A percentile compares a stretch with the other conserved stretches of the same genome.
phyloP scores from a whole-genome alignment of 2,888 invertebrate species.

The Parthenolecanium corni region DNA sequence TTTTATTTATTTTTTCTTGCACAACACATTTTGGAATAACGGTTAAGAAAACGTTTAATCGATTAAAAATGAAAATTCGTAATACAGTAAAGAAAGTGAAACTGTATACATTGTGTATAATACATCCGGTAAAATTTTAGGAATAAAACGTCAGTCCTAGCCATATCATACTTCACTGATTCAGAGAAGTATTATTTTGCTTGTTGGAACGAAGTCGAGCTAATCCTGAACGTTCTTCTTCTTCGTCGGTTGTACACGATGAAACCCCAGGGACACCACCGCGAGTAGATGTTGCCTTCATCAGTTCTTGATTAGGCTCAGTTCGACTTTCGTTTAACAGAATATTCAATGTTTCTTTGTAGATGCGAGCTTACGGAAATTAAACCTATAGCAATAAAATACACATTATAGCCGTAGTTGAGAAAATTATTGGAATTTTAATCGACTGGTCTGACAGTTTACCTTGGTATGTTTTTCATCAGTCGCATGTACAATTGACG shows the following conservation, averaged over 20 bases:
- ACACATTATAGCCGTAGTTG: no score
- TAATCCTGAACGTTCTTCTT: slow-evolving; percentile 59
- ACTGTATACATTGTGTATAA: no score
- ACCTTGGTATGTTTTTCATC: slow-evolving; percentile 97
- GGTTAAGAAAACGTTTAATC: no score
- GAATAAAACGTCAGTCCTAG: no score
- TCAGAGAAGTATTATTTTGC: slow-evolving; percentile 44
- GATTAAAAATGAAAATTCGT: no score
- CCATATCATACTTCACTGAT: slow-evolving; percentile 3
- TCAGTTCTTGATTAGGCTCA: slow-evolving; percentile 86
- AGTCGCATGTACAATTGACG: slow-evolving; percentile 96
- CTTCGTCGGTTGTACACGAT: slow-evolving; percentile 76
- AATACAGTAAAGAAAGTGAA: no score
- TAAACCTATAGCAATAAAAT: slow-evolving; percentile 55
- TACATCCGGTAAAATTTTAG: no score
- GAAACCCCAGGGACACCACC: slow-evolving; percentile 67
- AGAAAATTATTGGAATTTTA: background rate
- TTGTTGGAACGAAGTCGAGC: slow-evolving; percentile 70
- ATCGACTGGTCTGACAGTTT: slow-evolving; percentile 18
- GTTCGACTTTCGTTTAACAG: slow-evolving; percentile 87
- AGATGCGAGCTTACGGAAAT: slow-evolving; percentile 96
- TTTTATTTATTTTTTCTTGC: no score
- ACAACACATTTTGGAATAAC: no score
- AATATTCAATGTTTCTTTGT: slow-evolving; percentile 93
- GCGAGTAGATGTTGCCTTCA: slow-evolving; percentile 84